Percentiles rank a stretch among this genome's conserved stretches.
Conservation (phyloP, 2,888 invertebrate species). For the Adelognathus sp. region DNA sequence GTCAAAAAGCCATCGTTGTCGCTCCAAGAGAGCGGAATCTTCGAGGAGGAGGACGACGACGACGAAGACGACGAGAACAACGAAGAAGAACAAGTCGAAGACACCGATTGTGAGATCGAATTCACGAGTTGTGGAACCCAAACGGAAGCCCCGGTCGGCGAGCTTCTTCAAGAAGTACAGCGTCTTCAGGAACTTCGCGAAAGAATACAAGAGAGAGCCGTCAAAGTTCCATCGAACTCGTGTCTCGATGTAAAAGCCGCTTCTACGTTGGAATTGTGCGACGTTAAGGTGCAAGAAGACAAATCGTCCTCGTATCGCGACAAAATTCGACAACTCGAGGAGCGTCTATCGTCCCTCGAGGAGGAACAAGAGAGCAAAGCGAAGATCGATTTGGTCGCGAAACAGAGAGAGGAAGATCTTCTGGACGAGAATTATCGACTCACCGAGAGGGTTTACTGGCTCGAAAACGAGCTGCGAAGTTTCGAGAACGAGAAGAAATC, state of each 20-base stretch:
- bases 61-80: slow-evolving; percentile 78
- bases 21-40: slow-evolving; percentile 89
- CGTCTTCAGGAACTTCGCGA: slow-evolving; percentile 74
- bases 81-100: slow-evolving; percentile 73
- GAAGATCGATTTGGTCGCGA: slow-evolving; percentile 63
- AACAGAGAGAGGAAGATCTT: slow-evolving; percentile 72
- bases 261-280: slow-evolving; percentile 45
- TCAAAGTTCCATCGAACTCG: slow-evolving; percentile 64
- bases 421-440: slow-evolving; percentile 73
- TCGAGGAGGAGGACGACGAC: slow-evolving; percentile 84
- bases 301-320: slow-evolving; percentile 64
- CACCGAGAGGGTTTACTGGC: slow-evolving; percentile 68
- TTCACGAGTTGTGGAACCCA: slow-evolving; percentile 72
- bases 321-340: slow-evolving; percentile 71
- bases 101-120: slow-evolving; percentile 78
- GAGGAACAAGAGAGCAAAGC: slow-evolving; percentile 60
- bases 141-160: slow-evolving; percentile 74
- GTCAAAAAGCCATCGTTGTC: slow-evolving; percentile 73
- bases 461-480: slow-evolving; percentile 69
- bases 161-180: slow-evolving; percentile 75
- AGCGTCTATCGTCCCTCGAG: slow-evolving; percentile 63
- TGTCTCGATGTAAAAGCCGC: slow-evolving; percentile 57
- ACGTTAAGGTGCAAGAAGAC: slow-evolving; percentile 33
- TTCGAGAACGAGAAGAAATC: slow-evolving; percentile 3
- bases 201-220: slow-evolving; percentile 74